A percentile compares a stretch with the other conserved stretches of the same genome.
Evolutionary conservation across 2,797 vertebrate genomes (phyloP).

Genomic region (Eulemur albifrons): DNA sequence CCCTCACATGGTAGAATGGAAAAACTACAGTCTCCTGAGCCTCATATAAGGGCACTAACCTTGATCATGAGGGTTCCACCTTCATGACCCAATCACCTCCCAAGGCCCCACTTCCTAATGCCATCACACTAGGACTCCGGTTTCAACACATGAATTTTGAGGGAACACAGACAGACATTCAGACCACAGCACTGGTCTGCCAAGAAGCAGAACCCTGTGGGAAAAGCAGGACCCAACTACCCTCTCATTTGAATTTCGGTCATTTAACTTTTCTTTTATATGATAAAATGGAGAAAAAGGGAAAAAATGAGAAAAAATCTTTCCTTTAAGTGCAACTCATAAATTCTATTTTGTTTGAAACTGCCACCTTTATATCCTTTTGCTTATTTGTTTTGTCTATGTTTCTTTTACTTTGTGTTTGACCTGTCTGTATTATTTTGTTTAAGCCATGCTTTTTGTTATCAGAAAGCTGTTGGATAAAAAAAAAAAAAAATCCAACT

Average conservation of each 20-base stretch:
- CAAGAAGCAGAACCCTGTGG: neutral
- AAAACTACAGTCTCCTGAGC: neutral
- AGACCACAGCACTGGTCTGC: neutral
- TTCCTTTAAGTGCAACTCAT: neutral
- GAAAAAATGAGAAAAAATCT: neutral
- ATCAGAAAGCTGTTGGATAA: neutral
- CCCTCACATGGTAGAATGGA: neutral
- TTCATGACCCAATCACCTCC: neutral
- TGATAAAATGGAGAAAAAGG: neutral
- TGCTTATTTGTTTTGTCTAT: neutral
- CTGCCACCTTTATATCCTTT: neutral
- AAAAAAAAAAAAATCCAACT: neutral
- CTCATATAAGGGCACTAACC: neutral
- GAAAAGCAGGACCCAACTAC: neutral
- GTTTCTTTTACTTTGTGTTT: neutral
- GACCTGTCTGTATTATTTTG: neutral
- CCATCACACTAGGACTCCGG: neutral
- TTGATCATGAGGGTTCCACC: neutral
- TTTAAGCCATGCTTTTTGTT: neutral
- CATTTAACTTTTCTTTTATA: neutral
- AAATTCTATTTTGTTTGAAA: neutral
- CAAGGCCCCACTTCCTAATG: neutral
- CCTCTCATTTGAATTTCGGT: neutral
- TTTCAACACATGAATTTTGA: neutral
- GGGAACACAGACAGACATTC: neutral